Evolutionary conservation across 2,113 vertebrate genomes (phyloP), one percentile per base, ranked within the genome.

Genomic region (Peromyscus californicus): DNA sequence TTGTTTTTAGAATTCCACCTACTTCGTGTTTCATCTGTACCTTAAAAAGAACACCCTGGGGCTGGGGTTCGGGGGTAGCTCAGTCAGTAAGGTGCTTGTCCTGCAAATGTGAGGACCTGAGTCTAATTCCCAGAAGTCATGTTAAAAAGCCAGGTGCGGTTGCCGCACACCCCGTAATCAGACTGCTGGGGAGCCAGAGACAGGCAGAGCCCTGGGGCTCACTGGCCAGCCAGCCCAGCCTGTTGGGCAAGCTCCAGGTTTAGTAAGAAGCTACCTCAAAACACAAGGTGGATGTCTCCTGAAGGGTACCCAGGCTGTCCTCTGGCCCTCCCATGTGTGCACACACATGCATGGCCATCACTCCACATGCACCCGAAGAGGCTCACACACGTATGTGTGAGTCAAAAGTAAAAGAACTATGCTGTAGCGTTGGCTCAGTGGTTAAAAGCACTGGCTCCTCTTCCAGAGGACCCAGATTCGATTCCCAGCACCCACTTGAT

Each of bases 1-100:
- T 98, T 98, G 94, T 97, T 76, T 94, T 97, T 94, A 95, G 94
- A 98, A 98, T 93, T 63, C 42, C 89, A 98, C 96, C 31, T 78
- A 93, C 7, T 36, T 45, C n/a, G 74, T 65, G 42, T n/a, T 97
- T n/a, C 61, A 95, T 69, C 67, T 95, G 16, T 85, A 93, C 33
- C 95, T 74, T 96, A 89, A 93, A 92, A 96, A 94, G 9, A 22
- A 85, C 17, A 93, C 63, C 67, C 1, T 95, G 65, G 33, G 42
- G 33, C 15, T 85, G 4, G 26, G n/a, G 59, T 5, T 0, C 12
- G 17, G 10, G 42, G 42, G 17, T 31, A 87, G 85, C 29, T 87
- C 65, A 51, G 65, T 51, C 85, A 70, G 65, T 87, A 51, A 87
- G 9, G 11, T 24, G 6, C 42, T 69, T 70, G 19, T 51, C 39